phyloP scores from a whole-genome alignment of 30 jellyfish, hydroid and myxozoan species.

The Aurelia sp. region DNA sequence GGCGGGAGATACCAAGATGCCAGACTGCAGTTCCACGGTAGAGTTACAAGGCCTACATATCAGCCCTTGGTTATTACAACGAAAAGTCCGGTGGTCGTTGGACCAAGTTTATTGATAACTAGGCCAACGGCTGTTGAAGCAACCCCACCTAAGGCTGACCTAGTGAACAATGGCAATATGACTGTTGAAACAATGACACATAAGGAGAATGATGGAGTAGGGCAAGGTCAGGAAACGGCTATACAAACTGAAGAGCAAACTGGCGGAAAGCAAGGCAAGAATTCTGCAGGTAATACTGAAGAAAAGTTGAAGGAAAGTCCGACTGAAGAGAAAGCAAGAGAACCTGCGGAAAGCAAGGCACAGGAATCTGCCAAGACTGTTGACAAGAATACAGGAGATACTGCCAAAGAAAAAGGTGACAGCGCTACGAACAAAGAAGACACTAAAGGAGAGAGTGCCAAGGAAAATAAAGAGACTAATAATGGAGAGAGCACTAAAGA shows the following conservation, averaged over 20 bases:
- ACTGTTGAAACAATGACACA: too few relatives aligned
- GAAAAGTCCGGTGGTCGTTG: background rate
- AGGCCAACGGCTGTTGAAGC: conserved; percentile 18
- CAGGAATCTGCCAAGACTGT: background rate
- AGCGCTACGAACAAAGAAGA: background rate
- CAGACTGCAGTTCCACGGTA: conserved; percentile 56
- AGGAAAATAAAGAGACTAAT: background rate
- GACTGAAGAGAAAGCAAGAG: background rate
- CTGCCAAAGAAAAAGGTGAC: background rate
- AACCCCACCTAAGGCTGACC: background rate
- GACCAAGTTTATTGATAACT: background rate
- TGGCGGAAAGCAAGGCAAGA: background rate
- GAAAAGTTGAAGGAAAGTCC: background rate
- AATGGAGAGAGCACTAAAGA: background rate
- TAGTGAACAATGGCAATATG: too few relatives aligned
- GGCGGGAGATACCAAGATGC: conserved; percentile 31
- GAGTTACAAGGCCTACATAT: conserved; percentile 7
- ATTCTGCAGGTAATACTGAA: background rate
- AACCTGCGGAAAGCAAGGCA: background rate
- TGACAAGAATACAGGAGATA: background rate
- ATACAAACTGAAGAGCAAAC: too few relatives aligned
- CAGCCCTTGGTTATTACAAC: conserved; percentile 41
- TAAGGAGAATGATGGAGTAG: too few relatives aligned
- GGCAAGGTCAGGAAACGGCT: too few relatives aligned
- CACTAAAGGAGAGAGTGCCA: background rate